Conservation (phyloP, 2,797 vertebrate species). For the Gymnothorax javanicus region DNA sequence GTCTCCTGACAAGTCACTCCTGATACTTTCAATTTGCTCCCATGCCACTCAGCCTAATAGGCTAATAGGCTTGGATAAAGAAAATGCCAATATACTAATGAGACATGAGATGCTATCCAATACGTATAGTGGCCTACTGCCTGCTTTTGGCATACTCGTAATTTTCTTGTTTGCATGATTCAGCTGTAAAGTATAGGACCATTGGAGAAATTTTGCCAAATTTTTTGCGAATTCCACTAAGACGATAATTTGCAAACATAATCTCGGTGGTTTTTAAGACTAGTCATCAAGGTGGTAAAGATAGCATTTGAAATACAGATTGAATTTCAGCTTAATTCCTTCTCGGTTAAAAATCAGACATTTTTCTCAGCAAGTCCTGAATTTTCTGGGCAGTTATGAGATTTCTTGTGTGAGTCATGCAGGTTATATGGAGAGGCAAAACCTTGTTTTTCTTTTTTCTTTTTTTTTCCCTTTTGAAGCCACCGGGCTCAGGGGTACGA, state of each 20-base stretch:
- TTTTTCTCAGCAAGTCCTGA: neutral
- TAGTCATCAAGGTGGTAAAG: neutral
- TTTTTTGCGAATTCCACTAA: neutral
- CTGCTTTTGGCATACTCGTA: neutral
- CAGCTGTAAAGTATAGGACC: neutral
- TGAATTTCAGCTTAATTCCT: neutral
- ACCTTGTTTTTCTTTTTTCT: neutral
- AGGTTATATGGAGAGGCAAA: neutral
- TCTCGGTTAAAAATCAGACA: neutral
- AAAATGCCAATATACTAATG: neutral
- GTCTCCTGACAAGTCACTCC: neutral
- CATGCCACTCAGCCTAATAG: neutral
- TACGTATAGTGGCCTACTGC: neutral
- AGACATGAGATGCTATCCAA: neutral
- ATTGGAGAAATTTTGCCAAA: neutral
- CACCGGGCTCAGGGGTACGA: neutral
- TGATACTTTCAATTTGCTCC: conserved; percentile 6
- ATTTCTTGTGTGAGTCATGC: neutral
- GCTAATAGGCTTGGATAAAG: neutral
- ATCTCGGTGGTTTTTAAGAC: neutral
- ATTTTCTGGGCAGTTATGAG: neutral
- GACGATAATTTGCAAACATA: neutral
- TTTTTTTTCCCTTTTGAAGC: neutral
- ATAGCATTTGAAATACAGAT: neutral
- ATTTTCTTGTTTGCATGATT: conserved; percentile 4